Base-by-base conservation (phyloP, 2,888 invertebrate genomes). In the Microctonus brassicae region DNA sequence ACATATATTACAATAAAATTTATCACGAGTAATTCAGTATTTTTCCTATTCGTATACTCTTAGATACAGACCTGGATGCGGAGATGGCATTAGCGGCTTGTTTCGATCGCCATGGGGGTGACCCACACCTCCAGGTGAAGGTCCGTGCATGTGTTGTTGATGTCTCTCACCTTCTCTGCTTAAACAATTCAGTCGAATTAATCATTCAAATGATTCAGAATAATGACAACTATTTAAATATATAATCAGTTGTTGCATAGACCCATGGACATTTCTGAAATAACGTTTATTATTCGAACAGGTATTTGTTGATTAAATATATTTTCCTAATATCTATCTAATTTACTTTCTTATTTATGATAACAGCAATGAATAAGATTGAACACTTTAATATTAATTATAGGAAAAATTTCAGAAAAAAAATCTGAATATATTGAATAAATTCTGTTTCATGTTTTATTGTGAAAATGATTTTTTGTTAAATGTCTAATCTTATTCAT, bases 1-100 rank as follows among this genome's bases (percentile, higher is more conserved):
- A n/a, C 33, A 22, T 24, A 24, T 29, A 47, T 64, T 10, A 24
- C 42, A 39, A 70, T 13, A 57, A 62, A 69, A 55, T 65, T 47
- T 1, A 20, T 47, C 61, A 74, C 80, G 77, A 76, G 78, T 75
- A 79, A 82, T 82, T 80, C 75, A 78, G 78, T 82, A 85, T 77
- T 80, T 78, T 83, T 82, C 81, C 81, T 76, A 75, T 77, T 79
- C 80, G 79, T 82, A 86, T 83, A 85, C 84, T 85, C 84, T 86
- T 84, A 87, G 83, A 84, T 87, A 87, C 87, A 87, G 86, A 87
- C 87, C 87, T 87, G 86, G 82, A 80, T 87, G 85, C 82, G 84
- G 83, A 82, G 85, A 83, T 82, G 87, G 85, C 83, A 87, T 85
- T 80, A 86, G 84, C 85, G 85, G 84, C 85, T 87, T 86, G 83